These are phyloP conservation scores for Pectinophora gossypiella DNA, from an alignment of 1,140 invertebrate genomes.

Conservation along the genomic window DNA sequence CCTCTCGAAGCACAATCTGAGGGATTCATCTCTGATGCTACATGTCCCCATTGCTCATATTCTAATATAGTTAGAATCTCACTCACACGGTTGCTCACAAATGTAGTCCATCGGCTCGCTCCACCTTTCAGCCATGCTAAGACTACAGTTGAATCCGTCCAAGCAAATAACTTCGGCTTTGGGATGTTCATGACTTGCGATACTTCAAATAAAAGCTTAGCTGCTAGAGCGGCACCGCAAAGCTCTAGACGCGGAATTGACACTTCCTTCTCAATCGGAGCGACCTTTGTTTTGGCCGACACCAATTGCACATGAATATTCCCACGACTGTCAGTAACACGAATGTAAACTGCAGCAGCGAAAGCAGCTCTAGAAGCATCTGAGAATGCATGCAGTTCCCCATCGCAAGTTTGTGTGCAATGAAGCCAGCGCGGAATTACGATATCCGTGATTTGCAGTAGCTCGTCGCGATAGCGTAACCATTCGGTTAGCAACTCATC, in stretches of 20 bases:
- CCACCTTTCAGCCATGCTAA: conserved; percentile 44
- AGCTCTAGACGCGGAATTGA: conserved; percentile 47
- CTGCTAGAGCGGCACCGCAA: conserved; percentile 35
- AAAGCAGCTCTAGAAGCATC: background rate
- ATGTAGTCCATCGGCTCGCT: conserved; percentile 38
- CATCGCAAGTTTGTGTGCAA: too few species aligned
- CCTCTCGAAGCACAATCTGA: conserved; percentile 25
- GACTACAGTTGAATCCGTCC: conserved; percentile 59
- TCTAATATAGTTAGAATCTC: conserved; percentile 36
- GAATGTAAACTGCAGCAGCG: conserved; percentile 20
- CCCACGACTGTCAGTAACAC: conserved; percentile 10
- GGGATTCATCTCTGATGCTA: conserved; percentile 18
- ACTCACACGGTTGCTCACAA: conserved; percentile 54
- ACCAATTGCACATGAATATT: conserved; percentile 22
- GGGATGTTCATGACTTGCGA: conserved; percentile 30
- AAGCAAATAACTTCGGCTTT: conserved; percentile 36
- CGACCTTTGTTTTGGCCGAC: conserved; percentile 41
- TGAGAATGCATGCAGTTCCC: too few species aligned
- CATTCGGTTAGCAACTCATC: too few species aligned
- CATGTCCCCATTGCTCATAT: conserved; percentile 42
- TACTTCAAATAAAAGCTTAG: conserved; percentile 23
- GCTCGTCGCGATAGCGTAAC: too few species aligned
- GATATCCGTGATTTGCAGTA: too few species aligned
- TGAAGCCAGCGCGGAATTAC: too few species aligned
- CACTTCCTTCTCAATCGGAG: conserved; percentile 36